phyloP scores from a whole-genome alignment of 2,888 invertebrate species.

The Polyommatus icarus region DNA sequence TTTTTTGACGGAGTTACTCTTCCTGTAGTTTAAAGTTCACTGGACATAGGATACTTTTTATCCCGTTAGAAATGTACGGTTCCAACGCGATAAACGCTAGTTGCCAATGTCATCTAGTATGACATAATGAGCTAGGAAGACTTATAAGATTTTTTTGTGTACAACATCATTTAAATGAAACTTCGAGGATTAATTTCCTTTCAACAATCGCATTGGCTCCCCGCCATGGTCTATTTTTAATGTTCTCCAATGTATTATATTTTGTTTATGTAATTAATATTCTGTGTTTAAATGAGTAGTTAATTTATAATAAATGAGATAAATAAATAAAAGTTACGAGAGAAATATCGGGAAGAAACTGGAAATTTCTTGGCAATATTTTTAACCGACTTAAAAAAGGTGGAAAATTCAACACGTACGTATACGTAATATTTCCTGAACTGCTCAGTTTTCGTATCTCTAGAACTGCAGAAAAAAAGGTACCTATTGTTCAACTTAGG shows the following conservation, averaged over 20 bases:
- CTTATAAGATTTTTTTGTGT: not conserved
- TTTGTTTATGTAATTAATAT: not conserved
- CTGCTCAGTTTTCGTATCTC: too few relatives aligned
- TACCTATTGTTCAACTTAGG: too few relatives aligned
- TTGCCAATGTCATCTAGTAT: too few relatives aligned
- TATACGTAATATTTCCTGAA: too few relatives aligned
- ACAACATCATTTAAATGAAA: not conserved
- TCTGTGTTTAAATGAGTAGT: not conserved
- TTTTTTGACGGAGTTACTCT: too few relatives aligned
- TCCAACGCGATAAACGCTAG: too few relatives aligned
- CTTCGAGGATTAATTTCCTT: not conserved
- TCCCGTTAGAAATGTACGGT: too few relatives aligned
- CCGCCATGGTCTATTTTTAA: not conserved
- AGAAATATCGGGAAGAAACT: not conserved
- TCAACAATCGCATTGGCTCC: not conserved
- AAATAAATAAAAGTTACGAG: not conserved
- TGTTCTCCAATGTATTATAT: not conserved
- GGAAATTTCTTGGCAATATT: not conserved
- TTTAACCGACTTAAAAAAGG: too few relatives aligned
- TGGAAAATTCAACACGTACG: too few relatives aligned
- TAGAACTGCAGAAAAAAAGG: too few relatives aligned
- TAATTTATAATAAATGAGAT: not conserved
- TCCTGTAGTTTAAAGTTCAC: too few relatives aligned
- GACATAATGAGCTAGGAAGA: not conserved
- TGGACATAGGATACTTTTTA: too few relatives aligned